Conservation (phyloP, 2,888 invertebrate species). For the Eulithis testata region DNA sequence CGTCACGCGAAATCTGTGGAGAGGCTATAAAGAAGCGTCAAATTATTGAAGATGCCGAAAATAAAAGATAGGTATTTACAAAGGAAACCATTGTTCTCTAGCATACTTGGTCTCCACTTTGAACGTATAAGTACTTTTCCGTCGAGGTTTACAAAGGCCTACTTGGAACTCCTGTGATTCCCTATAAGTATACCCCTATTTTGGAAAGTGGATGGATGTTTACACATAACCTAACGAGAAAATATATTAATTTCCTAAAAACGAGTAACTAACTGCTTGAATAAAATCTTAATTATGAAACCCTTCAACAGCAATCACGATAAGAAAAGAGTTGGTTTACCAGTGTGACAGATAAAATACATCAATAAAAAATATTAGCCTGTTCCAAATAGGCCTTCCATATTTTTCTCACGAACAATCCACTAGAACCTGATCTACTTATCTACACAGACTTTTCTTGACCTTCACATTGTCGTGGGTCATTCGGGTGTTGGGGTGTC, state of each 20-base stretch:
- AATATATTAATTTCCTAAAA: slow-evolving; percentile 8
- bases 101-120: slow-evolving; percentile 45
- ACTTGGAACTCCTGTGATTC: slow-evolving; percentile 41
- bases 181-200: slow-evolving; percentile 2
- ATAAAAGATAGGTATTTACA: slow-evolving; percentile 66
- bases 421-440: too few species aligned
- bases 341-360: background rate
- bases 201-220: slow-evolving; percentile 9
- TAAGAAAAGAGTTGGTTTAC: background rate
- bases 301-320: slow-evolving; percentile 8
- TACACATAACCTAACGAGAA: slow-evolving; percentile 5
- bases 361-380: background rate
- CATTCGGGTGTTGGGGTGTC: too few species aligned
- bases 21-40: slow-evolving; percentile 41
- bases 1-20: slow-evolving; percentile 25
- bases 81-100: slow-evolving; percentile 58
- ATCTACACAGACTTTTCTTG: too few species aligned
- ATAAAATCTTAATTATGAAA: slow-evolving; percentile 15
- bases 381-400: too few species aligned
- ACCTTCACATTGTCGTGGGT: too few species aligned
- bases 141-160: slow-evolving; percentile 53
- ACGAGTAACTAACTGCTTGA: background rate
- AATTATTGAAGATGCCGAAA: slow-evolving; percentile 52
- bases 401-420: too few species aligned
- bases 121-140: slow-evolving; percentile 52